Evolutionary conservation across 2,113 vertebrate species (phyloP).

Genomic region (Myiagra hebetior): DNA sequence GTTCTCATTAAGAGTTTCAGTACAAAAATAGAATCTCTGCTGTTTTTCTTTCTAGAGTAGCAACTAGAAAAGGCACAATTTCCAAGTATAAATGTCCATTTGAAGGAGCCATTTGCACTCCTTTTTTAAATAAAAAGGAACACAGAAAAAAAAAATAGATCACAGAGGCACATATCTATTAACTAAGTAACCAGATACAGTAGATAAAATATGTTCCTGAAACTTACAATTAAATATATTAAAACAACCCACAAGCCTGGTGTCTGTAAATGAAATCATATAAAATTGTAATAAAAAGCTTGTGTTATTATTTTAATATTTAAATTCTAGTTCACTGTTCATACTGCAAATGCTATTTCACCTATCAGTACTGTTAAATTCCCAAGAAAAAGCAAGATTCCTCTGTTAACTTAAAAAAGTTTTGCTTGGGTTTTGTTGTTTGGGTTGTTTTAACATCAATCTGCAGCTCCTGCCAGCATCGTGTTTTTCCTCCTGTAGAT

Average conservation of each 20-base stretch:
- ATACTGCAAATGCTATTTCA: slow-evolving; percentile 32
- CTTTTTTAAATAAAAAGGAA: slow-evolving; percentile 49
- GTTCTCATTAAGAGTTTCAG: slow-evolving; percentile 72
- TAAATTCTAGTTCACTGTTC: slow-evolving; percentile 48
- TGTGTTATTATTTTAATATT: slow-evolving; percentile 60
- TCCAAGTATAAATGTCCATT: slow-evolving; percentile 72
- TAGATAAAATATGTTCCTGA: slow-evolving; percentile 78
- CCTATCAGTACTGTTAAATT: slow-evolving; percentile 64
- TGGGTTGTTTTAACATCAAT: background rate
- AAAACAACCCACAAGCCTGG: slow-evolving; percentile 64
- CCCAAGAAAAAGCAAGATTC: slow-evolving; percentile 47
- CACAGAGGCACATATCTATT: slow-evolving; percentile 61
- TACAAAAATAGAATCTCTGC: slow-evolving; percentile 83
- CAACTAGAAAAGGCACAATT: slow-evolving; percentile 80
- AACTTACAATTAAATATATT: slow-evolving; percentile 75
- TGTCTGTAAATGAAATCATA: slow-evolving; percentile 63
- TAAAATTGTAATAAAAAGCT: slow-evolving; percentile 63
- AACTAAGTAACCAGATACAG: slow-evolving; percentile 69
- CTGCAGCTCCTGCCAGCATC: background rate
- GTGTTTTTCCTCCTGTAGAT: background rate
- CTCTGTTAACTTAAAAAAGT: slow-evolving; percentile 13
- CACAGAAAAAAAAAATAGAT: slow-evolving; percentile 15
- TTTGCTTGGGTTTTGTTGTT: background rate
- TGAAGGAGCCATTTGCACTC: slow-evolving; percentile 43
- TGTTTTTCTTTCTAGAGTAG: slow-evolving; percentile 72